These are phyloP conservation scores for Dendronephthya gigantea DNA, from an alignment of 64 coral and sea anemone species.

Conservation along the genomic window DNA sequence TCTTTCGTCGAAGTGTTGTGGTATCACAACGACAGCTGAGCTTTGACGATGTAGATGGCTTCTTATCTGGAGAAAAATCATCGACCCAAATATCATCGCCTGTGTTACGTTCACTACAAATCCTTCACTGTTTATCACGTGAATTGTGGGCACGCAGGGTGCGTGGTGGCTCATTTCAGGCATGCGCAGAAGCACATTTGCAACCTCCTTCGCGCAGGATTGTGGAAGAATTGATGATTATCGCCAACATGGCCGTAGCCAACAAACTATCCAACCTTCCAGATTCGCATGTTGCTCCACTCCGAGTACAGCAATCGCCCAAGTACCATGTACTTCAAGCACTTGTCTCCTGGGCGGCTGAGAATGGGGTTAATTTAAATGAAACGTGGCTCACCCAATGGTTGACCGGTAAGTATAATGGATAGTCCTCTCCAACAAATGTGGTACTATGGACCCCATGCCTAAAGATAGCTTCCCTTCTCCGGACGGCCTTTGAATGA, in stretches of 20 bases:
- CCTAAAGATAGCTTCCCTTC: too few relatives aligned
- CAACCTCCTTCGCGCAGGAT: conserved; percentile 37
- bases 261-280: conserved; percentile 30
- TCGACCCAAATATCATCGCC: background rate
- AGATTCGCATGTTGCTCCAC: conserved; percentile 30
- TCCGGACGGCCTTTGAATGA: too few relatives aligned
- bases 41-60: conserved; percentile 25
- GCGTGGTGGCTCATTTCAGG: conserved; percentile 44
- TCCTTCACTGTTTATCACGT: background rate
- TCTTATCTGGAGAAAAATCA: background rate
- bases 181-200: background rate
- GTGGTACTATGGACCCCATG: too few relatives aligned
- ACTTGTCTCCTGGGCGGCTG: conserved; percentile 27
- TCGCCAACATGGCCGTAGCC: conserved; percentile 63
- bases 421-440: too few relatives aligned
- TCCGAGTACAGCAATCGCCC: conserved; percentile 53
- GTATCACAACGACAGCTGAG: conserved; percentile 45
- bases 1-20: conserved; percentile 66
- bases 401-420: background rate
- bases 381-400: background rate
- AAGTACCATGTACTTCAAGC: conserved; percentile 33
- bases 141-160: conserved; percentile 22
- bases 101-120: conserved; percentile 42
- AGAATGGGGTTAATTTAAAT: background rate
- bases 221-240: conserved; percentile 69